These are phyloP conservation scores for Agrilus cyanescens DNA, from an alignment of 2,888 invertebrate species.

Conservation along the genomic window DNA sequence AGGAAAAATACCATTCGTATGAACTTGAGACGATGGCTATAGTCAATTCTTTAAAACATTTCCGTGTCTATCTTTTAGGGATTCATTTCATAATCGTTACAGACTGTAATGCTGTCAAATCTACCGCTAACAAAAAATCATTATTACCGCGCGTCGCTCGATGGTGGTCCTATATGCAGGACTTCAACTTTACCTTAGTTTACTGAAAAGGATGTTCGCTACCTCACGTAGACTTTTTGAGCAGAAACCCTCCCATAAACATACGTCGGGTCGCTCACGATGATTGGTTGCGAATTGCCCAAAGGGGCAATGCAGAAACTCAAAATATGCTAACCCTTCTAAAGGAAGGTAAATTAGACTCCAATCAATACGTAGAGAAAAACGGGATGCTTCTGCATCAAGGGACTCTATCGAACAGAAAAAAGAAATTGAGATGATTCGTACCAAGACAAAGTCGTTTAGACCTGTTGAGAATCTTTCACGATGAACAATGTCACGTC, in stretches of 20 bases:
- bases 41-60: constrained; percentile 19
- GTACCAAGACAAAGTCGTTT: constrained; percentile 12
- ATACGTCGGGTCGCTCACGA: constrained; percentile 6
- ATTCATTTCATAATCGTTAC: constrained; percentile 19
- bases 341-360: constrained; percentile 15
- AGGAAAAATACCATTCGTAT: constrained; percentile 22
- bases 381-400: constrained; percentile 14
- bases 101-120: constrained; percentile 20
- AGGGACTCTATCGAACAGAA: no score
- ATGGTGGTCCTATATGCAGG: constrained; percentile 23
- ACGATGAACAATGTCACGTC: constrained; percentile 12
- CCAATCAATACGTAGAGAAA: constrained; percentile 17
- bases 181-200: constrained; percentile 14
- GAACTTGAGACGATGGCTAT: constrained; percentile 26
- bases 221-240: no score
- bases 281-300: constrained; percentile 14
- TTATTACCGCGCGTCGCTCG: constrained; percentile 21
- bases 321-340: constrained; percentile 7
- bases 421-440: no score
- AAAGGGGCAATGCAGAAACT: constrained; percentile 14
- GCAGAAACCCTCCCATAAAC: constrained; percentile 11
- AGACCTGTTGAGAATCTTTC: constrained; percentile 11
- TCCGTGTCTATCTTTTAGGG: constrained; percentile 20
- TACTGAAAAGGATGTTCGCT: constrained; percentile 12
- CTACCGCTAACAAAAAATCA: constrained; percentile 21